Base-by-base conservation (phyloP, 2,113 vertebrate genomes). In the Actinemys pallida region DNA sequence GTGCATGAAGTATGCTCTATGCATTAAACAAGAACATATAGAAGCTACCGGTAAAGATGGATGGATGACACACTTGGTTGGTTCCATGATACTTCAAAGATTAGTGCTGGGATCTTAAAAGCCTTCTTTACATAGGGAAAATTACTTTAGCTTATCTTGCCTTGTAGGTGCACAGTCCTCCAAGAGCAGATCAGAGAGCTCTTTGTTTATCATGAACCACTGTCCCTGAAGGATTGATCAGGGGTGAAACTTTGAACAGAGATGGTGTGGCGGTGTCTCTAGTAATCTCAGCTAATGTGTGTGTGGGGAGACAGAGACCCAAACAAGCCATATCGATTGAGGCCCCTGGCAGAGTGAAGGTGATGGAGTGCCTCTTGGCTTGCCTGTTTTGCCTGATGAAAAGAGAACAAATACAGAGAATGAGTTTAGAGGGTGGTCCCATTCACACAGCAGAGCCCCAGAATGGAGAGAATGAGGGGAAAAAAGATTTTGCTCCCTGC, bases 391-490 rank as follows among this genome's bases (percentile, higher is more conserved):
- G 39, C 72, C 31, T n/a, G 31, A 95, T n/a, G 31, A 81, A 87
- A 17, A 90, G 86, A 16, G 22, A 94, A 93, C 20, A 90, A 83
- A 83, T 75, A 79, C 52, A 84, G 39, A 84, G 85, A 95, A 88
- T 78, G 87, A 35, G 22, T 59, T 54, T 91, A 94, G 69, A n/a
- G 93, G 91, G 57, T 6, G 87, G 86, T 95, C 81, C 85, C 29
- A 86, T 84, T 95, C 89, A 80, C 47, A 92, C 56, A 79, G 81
- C 78, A 96, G 92, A 93, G 94, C 85, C 89, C 87, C 65, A 69
- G 7, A 94, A 94, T 35, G 5, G 0, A 83, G 24, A 62, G 10
- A 81, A 89, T 53, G 62, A 22, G 10, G 6, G 14, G 13, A 72
- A 53, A 29, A 5, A 12, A 78, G 17, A 83, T 9, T 89, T 49